These are phyloP conservation scores for Drosophila pachea DNA, from an alignment of 1,140 invertebrate species.

Conservation along the genomic window DNA sequence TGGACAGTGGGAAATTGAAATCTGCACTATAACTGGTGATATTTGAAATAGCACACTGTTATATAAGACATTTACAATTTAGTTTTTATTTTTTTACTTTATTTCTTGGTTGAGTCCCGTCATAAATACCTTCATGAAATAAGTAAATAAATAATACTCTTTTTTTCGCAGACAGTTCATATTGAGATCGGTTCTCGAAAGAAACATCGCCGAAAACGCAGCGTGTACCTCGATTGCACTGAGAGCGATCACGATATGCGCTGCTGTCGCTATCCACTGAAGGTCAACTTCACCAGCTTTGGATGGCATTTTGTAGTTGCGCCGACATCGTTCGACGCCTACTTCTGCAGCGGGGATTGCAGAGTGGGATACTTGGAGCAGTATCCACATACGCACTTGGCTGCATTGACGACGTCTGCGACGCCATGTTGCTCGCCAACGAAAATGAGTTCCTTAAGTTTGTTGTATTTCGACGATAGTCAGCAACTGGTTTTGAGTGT, in stretches of 20 bases:
- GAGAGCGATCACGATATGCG: conserved; percentile 84
- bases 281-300: conserved; percentile 97
- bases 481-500: conserved; percentile 92
- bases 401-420: conserved; percentile 86
- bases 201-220: conserved; percentile 86
- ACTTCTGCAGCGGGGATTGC: conserved; percentile 98
- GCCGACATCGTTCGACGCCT: conserved; percentile 96
- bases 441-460: conserved; percentile 92
- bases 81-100: too few relatives aligned
- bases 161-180: conserved; percentile 86
- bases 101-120: too few relatives aligned
- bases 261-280: conserved; percentile 94
- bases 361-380: conserved; percentile 92
- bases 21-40: too few relatives aligned
- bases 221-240: conserved; percentile 69
- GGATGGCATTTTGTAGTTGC: conserved; percentile 99
- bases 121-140: background rate
- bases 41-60: too few relatives aligned
- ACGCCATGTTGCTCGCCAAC: conserved; percentile 93
- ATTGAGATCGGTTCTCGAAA: conserved; percentile 86
- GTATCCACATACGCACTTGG: conserved; percentile 95
- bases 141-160: conserved; percentile 10
- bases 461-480: conserved; percentile 95
- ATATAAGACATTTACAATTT: too few relatives aligned
- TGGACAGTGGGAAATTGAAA: too few relatives aligned